Evolutionary conservation across 2,888 invertebrate species (phyloP), one percentile per base, ranked within the genome.

Genomic region (Dasysyrphus tricinctus): DNA sequence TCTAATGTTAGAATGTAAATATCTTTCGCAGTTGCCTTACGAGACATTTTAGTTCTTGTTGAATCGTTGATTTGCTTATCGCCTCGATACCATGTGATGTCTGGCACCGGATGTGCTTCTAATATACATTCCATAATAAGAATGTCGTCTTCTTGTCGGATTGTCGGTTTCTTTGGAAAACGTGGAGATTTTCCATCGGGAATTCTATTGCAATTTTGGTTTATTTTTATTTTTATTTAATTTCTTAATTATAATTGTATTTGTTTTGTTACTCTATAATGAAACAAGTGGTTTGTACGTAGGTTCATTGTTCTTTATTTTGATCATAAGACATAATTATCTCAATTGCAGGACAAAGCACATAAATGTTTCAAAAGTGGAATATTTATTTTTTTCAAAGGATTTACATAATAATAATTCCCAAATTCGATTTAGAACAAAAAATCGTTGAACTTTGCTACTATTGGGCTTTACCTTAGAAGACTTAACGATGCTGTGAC

Each of bases 141-240:
- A 88, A 97, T 93, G 91, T 98, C 98, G 89, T 98, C 97, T 92
- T 98, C 97, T 94, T 98, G 98, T 91, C 97, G 96, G 91, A 98
- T 98, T 84, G 97, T 97, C 85, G 98, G 98, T 93, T 99, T 99
- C 94, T 98, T 98, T 88, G 98, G 98, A 93, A 99, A 99, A 91
- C 98, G 95, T 87, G 99, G 99, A 90, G 98, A 96, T 94, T 98
- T 98, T 91, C 98, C 98, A 92, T 97, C 98, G 89, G 98, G 98
- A 94, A 98, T 97, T 96, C 98, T 98, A 94, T 92, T 67, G 73
- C 80, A 88, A 89, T 88, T 88, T 82, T 24, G 87, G 1, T 42
- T 42, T 42, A 14, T 74, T 81, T 63, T 83, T 84, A 79, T 72
- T 29, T 88, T n/a, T 14, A 12, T 72, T 37, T 39, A 54, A 29